Percentiles rank a stretch among this genome's conserved stretches.
phyloP scores from a whole-genome alignment of 2,797 vertebrate genomes.

The Peromyscus melanophrys region DNA sequence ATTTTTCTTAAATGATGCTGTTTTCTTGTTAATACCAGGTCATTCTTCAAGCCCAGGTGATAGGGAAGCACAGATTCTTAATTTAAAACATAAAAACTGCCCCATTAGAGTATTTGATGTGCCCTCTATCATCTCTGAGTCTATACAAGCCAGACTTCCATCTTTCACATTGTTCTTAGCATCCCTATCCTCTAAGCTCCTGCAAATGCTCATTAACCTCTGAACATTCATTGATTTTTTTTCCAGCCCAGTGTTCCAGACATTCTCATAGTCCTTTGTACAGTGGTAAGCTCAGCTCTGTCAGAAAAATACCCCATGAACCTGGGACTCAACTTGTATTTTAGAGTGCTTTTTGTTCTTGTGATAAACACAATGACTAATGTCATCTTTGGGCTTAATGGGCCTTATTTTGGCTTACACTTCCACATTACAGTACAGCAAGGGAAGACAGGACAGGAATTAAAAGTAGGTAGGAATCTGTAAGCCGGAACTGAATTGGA shows the following conservation, averaged over 20 bases:
- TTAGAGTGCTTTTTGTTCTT: background rate
- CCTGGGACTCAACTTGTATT: background rate
- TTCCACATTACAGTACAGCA: background rate
- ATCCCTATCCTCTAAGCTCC: background rate
- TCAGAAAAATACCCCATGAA: background rate
- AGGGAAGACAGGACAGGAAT: background rate
- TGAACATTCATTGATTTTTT: background rate
- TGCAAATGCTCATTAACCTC: background rate
- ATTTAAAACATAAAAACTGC: too few species aligned
- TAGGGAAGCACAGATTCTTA: too few species aligned
- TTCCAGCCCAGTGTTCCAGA: background rate
- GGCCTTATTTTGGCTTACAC: background rate
- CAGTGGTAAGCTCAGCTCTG: too few species aligned
- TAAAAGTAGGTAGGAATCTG: too few species aligned
- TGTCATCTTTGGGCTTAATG: background rate
- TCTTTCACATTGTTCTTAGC: background rate
- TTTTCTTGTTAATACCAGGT: too few species aligned
- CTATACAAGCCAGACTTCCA: too few species aligned
- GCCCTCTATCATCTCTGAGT: too few species aligned
- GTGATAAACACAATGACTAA: background rate
- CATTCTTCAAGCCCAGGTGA: too few species aligned
- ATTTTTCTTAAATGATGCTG: too few species aligned
- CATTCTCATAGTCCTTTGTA: too few species aligned
- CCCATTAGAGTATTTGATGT: too few species aligned
- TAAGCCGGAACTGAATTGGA: background rate